Evolutionary conservation across 2,797 vertebrate species (phyloP).

Genomic region (Lates japonicus): DNA sequence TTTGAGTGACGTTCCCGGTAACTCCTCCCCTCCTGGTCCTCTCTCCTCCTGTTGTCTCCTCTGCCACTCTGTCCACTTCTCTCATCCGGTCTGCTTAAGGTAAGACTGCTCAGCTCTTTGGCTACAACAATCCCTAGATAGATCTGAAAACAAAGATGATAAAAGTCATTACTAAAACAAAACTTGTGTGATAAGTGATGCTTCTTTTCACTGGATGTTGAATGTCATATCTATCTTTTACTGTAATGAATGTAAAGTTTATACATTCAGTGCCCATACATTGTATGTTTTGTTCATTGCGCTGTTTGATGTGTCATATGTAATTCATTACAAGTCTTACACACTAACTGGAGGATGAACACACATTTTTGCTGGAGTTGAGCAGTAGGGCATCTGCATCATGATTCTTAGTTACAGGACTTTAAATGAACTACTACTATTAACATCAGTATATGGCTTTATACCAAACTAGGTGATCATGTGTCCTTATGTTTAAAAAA

Average conservation of each 20-base stretch:
- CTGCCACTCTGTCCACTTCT: slow-evolving; percentile 46
- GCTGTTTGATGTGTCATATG: not conserved
- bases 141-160: slow-evolving; percentile 5
- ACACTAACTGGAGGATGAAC: not conserved
- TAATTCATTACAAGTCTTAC: not conserved
- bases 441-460: not conserved
- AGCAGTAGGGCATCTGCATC: not conserved
- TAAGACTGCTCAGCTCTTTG: slow-evolving; percentile 71
- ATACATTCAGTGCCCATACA: not conserved
- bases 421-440: not conserved
- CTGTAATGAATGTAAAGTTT: not conserved
- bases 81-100: slow-evolving; percentile 72
- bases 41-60: slow-evolving; percentile 40
- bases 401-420: not conserved
- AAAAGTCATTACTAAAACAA: not conserved
- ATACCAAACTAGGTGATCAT: not conserved
- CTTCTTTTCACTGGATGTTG: not conserved
- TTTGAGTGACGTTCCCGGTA: slow-evolving; percentile 55
- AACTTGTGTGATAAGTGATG: not conserved
- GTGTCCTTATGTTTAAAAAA: too few species aligned
- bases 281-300: not conserved
- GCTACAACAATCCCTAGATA: not conserved
- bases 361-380: not conserved
- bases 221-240: not conserved
- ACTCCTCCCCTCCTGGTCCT: slow-evolving; percentile 71